These are phyloP conservation scores for Tholera decimalis DNA, from an alignment of 2,888 invertebrate genomes.

Conservation along the genomic window DNA sequence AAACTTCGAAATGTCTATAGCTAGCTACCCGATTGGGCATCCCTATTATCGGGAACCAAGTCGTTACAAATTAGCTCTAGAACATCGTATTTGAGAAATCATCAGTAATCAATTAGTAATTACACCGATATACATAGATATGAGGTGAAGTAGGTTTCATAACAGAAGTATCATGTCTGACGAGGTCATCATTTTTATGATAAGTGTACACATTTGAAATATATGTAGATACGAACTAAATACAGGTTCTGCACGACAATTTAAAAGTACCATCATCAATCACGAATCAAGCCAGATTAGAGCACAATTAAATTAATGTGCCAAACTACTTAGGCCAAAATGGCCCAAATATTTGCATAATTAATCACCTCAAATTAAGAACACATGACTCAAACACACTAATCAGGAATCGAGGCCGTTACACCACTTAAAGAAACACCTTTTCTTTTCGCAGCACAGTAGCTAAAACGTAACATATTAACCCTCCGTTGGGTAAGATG, in stretches of 20 bases:
- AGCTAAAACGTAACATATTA: slow-evolving; percentile 41
- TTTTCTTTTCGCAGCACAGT: slow-evolving; percentile 55
- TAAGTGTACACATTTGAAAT: too few species aligned
- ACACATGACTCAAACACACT: slow-evolving; percentile 36
- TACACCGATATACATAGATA: too few species aligned
- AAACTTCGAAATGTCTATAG: too few species aligned
- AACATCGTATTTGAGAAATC: too few species aligned
- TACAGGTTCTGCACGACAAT: neutral
- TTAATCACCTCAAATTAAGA: slow-evolving; percentile 41
- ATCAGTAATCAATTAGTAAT: too few species aligned
- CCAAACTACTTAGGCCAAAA: slow-evolving; percentile 34
- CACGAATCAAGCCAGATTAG: slow-evolving; percentile 21
- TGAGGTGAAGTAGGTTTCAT: too few species aligned
- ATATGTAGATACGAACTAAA: neutral
- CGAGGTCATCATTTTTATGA: too few species aligned
- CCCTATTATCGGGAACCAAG: too few species aligned
- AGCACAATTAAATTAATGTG: slow-evolving; percentile 36
- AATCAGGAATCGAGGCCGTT: slow-evolving; percentile 52
- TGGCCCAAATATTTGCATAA: slow-evolving; percentile 31
- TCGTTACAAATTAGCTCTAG: too few species aligned
- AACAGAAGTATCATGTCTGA: too few species aligned
- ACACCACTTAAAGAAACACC: slow-evolving; percentile 57
- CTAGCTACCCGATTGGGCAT: too few species aligned
- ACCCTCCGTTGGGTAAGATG: slow-evolving; percentile 55
- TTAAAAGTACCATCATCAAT: slow-evolving; percentile 5